Percentiles rank a stretch among this genome's conserved stretches.
Conservation (phyloP, 2,888 invertebrate species). For the Rambutsinella grinnellia region DNA sequence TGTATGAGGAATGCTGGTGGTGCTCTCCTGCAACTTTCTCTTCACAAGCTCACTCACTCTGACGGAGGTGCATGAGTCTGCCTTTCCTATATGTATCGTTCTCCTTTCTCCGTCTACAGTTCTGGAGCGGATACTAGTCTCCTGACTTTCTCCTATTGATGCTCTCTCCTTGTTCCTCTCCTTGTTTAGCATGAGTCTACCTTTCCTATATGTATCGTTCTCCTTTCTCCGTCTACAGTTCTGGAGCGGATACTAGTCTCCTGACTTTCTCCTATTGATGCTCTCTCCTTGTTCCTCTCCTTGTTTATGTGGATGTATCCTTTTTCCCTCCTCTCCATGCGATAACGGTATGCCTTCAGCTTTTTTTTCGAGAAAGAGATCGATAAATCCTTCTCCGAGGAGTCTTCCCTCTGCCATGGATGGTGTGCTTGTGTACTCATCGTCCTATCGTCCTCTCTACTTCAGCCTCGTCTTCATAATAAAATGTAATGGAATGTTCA, state of each 20-base stretch:
- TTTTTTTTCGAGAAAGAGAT: constrained; percentile 54
- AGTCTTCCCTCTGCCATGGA: constrained; percentile 31
- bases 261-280: not conserved
- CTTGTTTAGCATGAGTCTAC: no score
- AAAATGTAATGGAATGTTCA: constrained; percentile 29
- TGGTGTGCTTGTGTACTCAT: not conserved
- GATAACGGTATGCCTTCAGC: constrained; percentile 51
- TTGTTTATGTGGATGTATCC: constrained; percentile 3
- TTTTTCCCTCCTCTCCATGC: constrained; percentile 32
- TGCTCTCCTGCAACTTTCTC: constrained; percentile 37
- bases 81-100: constrained; percentile 56
- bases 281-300: constrained; percentile 4
- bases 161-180: constrained; percentile 6
- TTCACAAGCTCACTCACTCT: constrained; percentile 14
- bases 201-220: constrained; percentile 55
- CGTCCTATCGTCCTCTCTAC: not conserved
- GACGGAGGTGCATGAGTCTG: no score
- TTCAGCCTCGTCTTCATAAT: constrained; percentile 12
- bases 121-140: not conserved
- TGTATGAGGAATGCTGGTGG: constrained; percentile 50
- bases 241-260: not conserved
- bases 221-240: constrained; percentile 25
- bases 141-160: constrained; percentile 43
- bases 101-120: constrained; percentile 26
- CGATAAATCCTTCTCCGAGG: constrained; percentile 62